phyloP scores from a whole-genome alignment of 2,113 vertebrate species.

The Periophthalmodon schlosseri region DNA sequence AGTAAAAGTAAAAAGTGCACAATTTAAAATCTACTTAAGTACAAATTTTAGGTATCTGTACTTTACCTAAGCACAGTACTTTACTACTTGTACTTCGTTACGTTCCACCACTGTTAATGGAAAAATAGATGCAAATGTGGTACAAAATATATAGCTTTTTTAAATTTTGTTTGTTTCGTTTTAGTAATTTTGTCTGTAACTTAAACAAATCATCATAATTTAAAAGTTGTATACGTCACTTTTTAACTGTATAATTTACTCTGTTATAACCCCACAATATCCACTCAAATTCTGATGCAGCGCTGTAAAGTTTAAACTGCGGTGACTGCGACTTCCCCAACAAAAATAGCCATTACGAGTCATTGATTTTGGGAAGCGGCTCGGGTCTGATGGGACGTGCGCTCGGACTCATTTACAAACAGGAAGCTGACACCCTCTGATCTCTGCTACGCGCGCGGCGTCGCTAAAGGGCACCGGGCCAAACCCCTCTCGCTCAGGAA shows the following conservation, averaged over 20 bases:
- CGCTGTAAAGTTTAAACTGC: background rate
- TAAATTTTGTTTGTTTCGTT: background rate
- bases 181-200: background rate
- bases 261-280: background rate
- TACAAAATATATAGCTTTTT: background rate
- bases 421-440: conserved; percentile 45
- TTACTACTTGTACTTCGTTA: too few species aligned
- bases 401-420: conserved; percentile 22
- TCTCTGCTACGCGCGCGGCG: conserved; percentile 25
- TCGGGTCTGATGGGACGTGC: conserved; percentile 6
- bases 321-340: background rate
- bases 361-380: background rate
- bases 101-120: too few species aligned
- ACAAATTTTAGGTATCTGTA: too few species aligned
- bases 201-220: too few species aligned
- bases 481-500: conserved; percentile 52
- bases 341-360: background rate
- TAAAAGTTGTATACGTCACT: background rate
- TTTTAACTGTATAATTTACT: background rate
- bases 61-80: too few species aligned
- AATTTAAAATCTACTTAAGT: too few species aligned
- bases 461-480: conserved; percentile 46
- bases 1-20: too few species aligned
- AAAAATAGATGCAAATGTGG: background rate
- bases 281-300: background rate